These are phyloP conservation scores for Rhingia campestris DNA, from an alignment of 2,888 invertebrate species.

Conservation along the genomic window DNA sequence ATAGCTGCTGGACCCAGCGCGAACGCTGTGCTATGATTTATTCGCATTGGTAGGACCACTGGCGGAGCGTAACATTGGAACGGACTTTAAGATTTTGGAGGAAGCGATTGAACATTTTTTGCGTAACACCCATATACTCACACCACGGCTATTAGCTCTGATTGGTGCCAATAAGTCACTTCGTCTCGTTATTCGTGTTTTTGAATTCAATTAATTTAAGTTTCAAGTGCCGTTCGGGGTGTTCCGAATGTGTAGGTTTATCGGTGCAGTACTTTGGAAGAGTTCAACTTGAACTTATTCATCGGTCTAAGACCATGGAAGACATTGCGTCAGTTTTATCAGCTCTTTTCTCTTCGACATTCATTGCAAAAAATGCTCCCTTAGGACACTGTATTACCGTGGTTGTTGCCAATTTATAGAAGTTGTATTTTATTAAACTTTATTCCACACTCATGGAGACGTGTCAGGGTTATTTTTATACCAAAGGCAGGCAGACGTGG, in stretches of 20 bases:
- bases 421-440: too few relatives aligned
- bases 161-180: conserved; percentile 35
- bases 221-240: conserved; percentile 29
- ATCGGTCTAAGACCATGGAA: too few relatives aligned
- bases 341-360: too few relatives aligned
- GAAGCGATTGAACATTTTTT: conserved; percentile 78
- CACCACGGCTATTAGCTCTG: conserved; percentile 6
- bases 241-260: conserved; percentile 2
- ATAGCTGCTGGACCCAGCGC: conserved; percentile 86
- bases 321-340: too few relatives aligned
- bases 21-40: conserved; percentile 86
- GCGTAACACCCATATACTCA: conserved; percentile 61
- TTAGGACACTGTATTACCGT: too few relatives aligned
- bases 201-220: conserved; percentile 45
- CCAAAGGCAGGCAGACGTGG: too few relatives aligned
- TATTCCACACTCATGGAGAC: too few relatives aligned
- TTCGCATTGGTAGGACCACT: conserved; percentile 85
- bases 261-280: conserved; percentile 5
- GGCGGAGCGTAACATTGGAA: conserved; percentile 83
- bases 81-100: conserved; percentile 82
- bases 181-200: not conserved
- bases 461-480: too few relatives aligned
- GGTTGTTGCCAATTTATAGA: too few relatives aligned
- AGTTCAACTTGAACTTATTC: too few relatives aligned
- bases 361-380: too few relatives aligned